Conservation (phyloP, 1,140 invertebrate genomes). For the Sipha flava region DNA sequence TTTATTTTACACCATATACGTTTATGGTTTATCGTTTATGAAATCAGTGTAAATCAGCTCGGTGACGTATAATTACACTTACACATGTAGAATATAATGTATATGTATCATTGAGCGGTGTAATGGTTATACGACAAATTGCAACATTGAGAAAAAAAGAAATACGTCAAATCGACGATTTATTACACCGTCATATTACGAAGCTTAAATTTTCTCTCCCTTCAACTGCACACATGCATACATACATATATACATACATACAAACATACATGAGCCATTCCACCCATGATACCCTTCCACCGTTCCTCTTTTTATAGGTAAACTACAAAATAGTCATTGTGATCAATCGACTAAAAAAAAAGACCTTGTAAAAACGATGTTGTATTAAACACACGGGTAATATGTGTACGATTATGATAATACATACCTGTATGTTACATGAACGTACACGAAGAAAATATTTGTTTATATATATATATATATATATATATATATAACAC, state of each 20-base stretch:
- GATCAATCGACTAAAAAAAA: not conserved
- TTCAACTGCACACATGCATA: not conserved
- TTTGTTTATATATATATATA: no score
- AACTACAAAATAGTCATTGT: not conserved
- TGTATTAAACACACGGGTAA: no score
- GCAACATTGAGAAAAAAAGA: not conserved
- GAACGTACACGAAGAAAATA: no score
- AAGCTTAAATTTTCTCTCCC: not conserved
- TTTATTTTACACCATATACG: no score
- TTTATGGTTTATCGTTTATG: no score
- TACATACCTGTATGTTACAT: no score
- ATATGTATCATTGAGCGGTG: not conserved
- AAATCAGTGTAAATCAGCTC: not conserved
- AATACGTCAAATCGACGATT: not conserved
- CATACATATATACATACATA: not conserved
- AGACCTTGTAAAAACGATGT: not conserved
- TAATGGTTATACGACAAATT: not conserved
- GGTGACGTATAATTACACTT: no score
- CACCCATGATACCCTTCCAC: not conserved
- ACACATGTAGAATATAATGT: not conserved
- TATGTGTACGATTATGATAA: no score
- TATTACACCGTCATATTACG: not conserved
- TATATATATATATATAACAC: no score
- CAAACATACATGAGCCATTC: no score
- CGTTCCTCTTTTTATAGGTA: not conserved